Percentiles rank a stretch among this genome's conserved stretches.
These are phyloP conservation scores for Corvus hawaiiensis DNA, from an alignment of 2,113 vertebrate species.

Conservation along the genomic window DNA sequence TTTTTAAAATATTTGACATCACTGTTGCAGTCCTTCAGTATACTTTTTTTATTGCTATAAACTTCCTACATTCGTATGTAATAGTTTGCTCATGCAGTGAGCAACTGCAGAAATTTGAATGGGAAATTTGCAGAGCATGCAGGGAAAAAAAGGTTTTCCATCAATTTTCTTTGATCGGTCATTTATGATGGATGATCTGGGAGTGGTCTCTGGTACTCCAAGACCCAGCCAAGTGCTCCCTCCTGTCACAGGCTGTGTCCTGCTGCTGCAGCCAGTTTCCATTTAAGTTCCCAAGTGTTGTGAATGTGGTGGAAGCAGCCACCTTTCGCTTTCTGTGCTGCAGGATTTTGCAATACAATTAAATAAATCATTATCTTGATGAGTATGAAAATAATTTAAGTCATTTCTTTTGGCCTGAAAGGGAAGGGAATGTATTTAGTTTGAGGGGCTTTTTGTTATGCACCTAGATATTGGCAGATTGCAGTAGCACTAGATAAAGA, in stretches of 20 bases:
- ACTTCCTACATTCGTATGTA: background rate
- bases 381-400: background rate
- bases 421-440: background rate
- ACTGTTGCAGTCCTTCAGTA: background rate
- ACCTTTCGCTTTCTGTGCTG: background rate
- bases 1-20: constrained; percentile 43
- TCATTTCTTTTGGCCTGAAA: background rate
- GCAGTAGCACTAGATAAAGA: background rate
- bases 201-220: background rate
- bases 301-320: background rate
- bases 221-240: background rate
- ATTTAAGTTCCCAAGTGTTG: rapidly evolving
- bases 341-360: background rate
- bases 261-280: background rate
- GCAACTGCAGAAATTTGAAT: background rate
- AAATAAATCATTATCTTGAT: background rate
- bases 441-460: background rate
- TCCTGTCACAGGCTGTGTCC: background rate
- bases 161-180: rapidly evolving
- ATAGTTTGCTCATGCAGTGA: background rate
- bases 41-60: background rate
- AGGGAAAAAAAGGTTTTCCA: background rate
- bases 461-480: background rate
- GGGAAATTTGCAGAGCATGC: background rate
- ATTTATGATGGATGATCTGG: background rate